Evolutionary conservation across 2,113 vertebrate genomes (phyloP).

Genomic region (Syngnathus floridae): DNA sequence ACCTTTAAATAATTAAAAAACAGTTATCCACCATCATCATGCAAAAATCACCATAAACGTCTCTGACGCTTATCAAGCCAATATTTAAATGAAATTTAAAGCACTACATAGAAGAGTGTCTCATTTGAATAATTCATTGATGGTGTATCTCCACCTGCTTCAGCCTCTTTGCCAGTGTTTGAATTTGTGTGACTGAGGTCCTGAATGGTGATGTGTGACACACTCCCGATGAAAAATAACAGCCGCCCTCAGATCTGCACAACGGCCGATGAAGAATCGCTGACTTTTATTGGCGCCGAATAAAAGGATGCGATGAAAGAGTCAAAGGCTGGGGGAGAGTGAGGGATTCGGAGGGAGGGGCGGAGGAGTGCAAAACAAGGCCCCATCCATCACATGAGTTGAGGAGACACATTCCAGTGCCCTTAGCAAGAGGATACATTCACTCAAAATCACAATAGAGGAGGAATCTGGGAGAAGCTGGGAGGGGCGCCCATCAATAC

Average conservation of each 20-base stretch:
- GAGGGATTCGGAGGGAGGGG: constrained; percentile 67
- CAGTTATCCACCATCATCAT: constrained; percentile 10
- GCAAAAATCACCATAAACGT: constrained; percentile 15
- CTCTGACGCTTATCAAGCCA: constrained; percentile 40
- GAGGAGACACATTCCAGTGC: constrained; percentile 75
- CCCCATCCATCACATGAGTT: constrained; percentile 75
- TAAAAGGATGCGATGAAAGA: constrained; percentile 74
- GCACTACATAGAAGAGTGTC: constrained; percentile 49
- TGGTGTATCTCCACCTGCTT: constrained; percentile 67
- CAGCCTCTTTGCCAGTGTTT: constrained; percentile 52
- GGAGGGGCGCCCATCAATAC: constrained; percentile 68
- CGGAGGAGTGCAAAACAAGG: constrained; percentile 72
- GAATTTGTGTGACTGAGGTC: constrained; percentile 57
- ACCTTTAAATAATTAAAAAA: not conserved
- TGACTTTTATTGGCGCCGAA: constrained; percentile 77
- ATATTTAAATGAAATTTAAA: constrained; percentile 62
- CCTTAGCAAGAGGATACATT: constrained; percentile 75
- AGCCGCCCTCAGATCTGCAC: constrained; percentile 66
- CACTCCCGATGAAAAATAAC: constrained; percentile 69
- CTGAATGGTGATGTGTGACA: constrained; percentile 71
- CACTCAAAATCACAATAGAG: constrained; percentile 73
- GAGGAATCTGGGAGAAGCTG: constrained; percentile 65
- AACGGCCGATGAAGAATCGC: constrained; percentile 72
- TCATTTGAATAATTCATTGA: constrained; percentile 68
- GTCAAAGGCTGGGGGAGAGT: constrained; percentile 67